Evolutionary conservation across 1,140 invertebrate genomes (phyloP).

Genomic region (Physella acuta): DNA sequence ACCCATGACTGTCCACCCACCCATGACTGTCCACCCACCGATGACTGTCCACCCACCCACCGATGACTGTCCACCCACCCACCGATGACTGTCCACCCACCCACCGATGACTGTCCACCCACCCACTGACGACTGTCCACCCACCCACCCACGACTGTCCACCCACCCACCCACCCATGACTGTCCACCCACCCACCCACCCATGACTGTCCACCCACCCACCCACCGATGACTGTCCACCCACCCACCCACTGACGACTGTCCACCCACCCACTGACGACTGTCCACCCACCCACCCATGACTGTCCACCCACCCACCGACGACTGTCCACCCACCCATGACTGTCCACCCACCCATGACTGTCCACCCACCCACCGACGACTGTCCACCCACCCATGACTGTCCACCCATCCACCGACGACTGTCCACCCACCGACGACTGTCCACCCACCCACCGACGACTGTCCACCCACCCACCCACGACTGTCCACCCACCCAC

Average conservation of each 20-base stretch:
- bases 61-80: neutral
- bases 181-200: conserved; percentile 28
- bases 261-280: neutral
- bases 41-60: neutral
- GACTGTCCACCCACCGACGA: neutral
- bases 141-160: neutral
- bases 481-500: neutral
- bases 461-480: too few relatives aligned
- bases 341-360: neutral
- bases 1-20: neutral
- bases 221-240: neutral
- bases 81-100: neutral
- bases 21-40: neutral
- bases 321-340: neutral
- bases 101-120: too few relatives aligned
- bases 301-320: too few relatives aligned
- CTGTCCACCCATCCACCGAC: neutral
- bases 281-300: too few relatives aligned
- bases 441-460: neutral
- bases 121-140: too few relatives aligned
- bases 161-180: neutral
- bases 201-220: neutral
- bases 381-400: neutral
- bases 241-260: neutral
- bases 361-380: conserved; percentile 33